Evolutionary conservation across 2,888 invertebrate genomes (phyloP), one percentile per base, ranked within the genome.

Genomic region (Catocala fraxini): DNA sequence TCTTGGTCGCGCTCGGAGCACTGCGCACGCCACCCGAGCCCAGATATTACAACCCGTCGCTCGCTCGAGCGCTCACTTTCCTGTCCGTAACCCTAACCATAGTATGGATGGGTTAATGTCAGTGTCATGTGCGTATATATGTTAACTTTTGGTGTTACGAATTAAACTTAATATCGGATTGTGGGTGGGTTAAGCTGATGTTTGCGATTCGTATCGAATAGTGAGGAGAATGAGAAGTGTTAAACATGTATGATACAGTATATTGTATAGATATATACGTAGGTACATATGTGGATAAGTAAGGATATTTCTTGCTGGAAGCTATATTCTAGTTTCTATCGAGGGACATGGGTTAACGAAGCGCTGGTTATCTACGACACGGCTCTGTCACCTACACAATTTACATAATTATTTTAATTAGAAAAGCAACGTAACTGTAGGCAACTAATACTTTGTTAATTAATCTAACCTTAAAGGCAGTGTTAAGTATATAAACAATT

Each of bases 11-110:
- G 88, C 83, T 90, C 91, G 83, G 90, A 90, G 90, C 93, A 92
- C 93, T 93, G 93, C 83, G 92, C 90, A 92, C 90, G 92, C 92
- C 93, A 92, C 89, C 88, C 91, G 87, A 85, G 85, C 81, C 89
- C 90, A 84, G 91, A 88, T 91, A 92, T 89, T 88, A 93, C 91
- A 84, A 92, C 86, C 83, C 87, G 92, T 83, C 88, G 89, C 86
- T 92, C 92, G 89, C 88, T 89, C 80, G 91, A 85, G 86, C 93
- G 87, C 85, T 93, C 92, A 80, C 86, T 90, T 84, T 89, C 89
- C 89, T 89, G 89, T 86, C 93, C 92, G 93, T 88, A 92, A 78
- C 93, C 93, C 93, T 93, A 92, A 82, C 81, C 77, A 79, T 75
- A 80, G 82, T 84, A 82, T 83, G 81, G 75, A 67, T 73, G 73